phyloP scores from a whole-genome alignment of 2,797 vertebrate species.

The Protosalanx chinensis region DNA sequence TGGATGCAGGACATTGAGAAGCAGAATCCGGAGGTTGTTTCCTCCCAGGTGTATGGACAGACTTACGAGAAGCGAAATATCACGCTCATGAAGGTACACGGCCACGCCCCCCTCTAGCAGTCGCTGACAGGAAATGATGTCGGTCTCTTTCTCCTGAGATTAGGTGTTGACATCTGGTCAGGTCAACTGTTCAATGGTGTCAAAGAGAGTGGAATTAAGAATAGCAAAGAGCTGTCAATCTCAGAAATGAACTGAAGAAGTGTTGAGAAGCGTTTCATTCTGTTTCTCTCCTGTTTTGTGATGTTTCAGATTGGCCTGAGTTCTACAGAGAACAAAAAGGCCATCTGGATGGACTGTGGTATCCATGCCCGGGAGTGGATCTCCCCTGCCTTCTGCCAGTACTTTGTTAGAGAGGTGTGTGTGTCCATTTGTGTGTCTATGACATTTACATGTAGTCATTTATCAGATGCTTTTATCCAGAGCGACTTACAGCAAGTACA shows the following conservation, averaged over 20 bases:
- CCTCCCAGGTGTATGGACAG: conserved; percentile 2
- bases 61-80: conserved; percentile 15
- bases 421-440: conserved; percentile 9
- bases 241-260: not conserved
- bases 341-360: conserved; percentile 7
- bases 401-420: conserved; percentile 17
- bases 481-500: too few relatives aligned
- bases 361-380: conserved; percentile 17
- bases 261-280: not conserved
- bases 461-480: too few relatives aligned
- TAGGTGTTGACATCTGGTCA: not conserved
- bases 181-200: too few relatives aligned
- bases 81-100: conserved; percentile 13
- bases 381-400: conserved; percentile 13
- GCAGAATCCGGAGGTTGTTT: conserved; percentile 9
- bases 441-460: too few relatives aligned
- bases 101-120: not conserved
- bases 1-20: conserved; percentile 11
- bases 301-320: conserved; percentile 8
- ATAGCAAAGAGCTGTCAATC: not conserved
- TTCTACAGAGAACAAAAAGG: not conserved
- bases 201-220: too few relatives aligned
- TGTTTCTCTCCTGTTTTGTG: not conserved
- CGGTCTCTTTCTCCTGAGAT: not conserved
- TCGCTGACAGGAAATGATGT: too few relatives aligned